Conservation (phyloP, 2,888 invertebrate genomes). For the Habrosyne pyritoides region DNA sequence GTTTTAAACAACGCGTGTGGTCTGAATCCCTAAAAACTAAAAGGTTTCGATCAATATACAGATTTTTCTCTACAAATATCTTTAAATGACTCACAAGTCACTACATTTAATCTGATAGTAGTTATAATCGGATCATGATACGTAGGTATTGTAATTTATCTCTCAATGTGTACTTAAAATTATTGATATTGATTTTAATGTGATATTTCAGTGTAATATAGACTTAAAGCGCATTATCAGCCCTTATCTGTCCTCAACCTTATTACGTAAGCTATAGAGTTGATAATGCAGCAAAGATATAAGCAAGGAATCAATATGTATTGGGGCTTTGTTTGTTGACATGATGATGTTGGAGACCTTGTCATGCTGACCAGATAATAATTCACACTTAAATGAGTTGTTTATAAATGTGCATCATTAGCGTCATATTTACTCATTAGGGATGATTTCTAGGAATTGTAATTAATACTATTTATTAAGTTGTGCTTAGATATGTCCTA, state of each 20-base stretch:
- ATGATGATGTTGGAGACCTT: constrained; percentile 1
- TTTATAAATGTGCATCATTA: not conserved
- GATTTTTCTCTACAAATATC: not conserved
- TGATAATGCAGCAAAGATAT: not conserved
- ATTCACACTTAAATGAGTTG: not conserved
- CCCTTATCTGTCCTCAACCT: not conserved
- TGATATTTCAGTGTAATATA: not conserved
- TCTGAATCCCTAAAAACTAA: not conserved
- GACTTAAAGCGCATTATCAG: not conserved
- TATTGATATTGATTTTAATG: not conserved
- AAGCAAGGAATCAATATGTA: not conserved
- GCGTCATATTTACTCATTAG: not conserved
- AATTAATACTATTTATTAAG: too few species aligned
- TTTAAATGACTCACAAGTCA: not conserved
- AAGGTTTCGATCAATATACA: not conserved
- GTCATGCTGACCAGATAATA: not conserved
- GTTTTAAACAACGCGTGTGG: not conserved
- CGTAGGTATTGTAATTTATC: too few species aligned
- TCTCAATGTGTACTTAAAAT: not conserved
- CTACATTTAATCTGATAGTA: not conserved
- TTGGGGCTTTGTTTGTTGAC: not conserved
- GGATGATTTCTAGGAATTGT: not conserved
- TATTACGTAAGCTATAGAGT: not conserved
- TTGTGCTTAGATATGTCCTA: too few species aligned
- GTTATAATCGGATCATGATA: too few species aligned